Conservation (phyloP, 2,797 vertebrate species). For the Smutsia gigantea region DNA sequence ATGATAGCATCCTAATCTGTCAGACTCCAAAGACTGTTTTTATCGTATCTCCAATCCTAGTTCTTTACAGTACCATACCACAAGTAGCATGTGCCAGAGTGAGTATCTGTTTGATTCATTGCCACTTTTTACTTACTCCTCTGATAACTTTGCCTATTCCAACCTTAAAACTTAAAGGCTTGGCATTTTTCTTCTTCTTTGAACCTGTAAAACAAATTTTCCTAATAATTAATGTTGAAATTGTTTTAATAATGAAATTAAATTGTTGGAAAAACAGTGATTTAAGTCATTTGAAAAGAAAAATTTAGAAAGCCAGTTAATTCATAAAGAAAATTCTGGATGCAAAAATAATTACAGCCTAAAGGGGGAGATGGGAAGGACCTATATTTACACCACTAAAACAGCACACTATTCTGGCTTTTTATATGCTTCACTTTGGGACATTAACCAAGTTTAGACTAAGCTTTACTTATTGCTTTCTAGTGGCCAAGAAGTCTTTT, state of each 20-base stretch:
- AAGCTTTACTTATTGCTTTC: slow-evolving; percentile 9
- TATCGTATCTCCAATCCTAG: not conserved
- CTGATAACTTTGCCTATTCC: slow-evolving; percentile 95
- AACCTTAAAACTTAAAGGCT: slow-evolving; percentile 96
- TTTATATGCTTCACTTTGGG: not conserved
- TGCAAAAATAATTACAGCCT: not conserved
- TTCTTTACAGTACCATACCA: not conserved
- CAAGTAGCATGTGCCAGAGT: not conserved
- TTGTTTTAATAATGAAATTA: slow-evolving; percentile 42
- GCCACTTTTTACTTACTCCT: slow-evolving; percentile 90
- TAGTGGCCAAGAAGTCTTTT: not conserved
- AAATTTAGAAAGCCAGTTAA: slow-evolving; percentile 14
- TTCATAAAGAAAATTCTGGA: not conserved
- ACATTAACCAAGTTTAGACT: not conserved
- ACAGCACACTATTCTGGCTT: not conserved
- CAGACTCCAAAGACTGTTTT: not conserved
- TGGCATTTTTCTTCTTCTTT: slow-evolving; percentile 96
- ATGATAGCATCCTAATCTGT: not conserved
- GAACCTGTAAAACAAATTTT: slow-evolving; percentile 87
- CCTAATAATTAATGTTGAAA: slow-evolving; percentile 54
- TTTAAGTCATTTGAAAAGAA: slow-evolving; percentile 46
- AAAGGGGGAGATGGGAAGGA: not conserved
- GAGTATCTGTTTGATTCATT: not conserved
- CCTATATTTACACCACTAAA: not conserved
- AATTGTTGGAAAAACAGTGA: slow-evolving; percentile 45